phyloP scores from a whole-genome alignment of 2,888 invertebrate species.

The Diplazon laetatorius region DNA sequence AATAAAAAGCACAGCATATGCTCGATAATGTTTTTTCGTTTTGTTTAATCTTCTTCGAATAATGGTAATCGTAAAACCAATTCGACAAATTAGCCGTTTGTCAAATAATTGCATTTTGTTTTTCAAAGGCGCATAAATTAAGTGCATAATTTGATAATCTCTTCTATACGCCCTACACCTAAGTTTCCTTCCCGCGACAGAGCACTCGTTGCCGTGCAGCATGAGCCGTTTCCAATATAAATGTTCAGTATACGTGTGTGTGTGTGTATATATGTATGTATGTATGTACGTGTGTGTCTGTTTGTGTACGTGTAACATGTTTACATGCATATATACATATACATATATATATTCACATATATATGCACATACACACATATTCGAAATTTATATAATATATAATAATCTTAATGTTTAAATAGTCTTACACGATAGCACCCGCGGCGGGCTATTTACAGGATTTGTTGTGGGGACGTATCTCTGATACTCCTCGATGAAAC shows the following conservation, averaged over 20 bases:
- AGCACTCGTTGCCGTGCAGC: conserved; percentile 46
- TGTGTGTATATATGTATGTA: too few species aligned
- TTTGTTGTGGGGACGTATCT: conserved; percentile 53
- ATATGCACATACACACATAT: conserved; percentile 67
- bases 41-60: too few species aligned
- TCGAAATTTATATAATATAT: conserved; percentile 68
- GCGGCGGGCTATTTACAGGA: conserved; percentile 72
- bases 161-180: neutral
- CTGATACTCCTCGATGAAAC: conserved; percentile 61
- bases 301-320: too few species aligned
- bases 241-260: too few species aligned
- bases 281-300: too few species aligned
- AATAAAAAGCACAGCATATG: too few species aligned
- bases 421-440: conserved; percentile 64
- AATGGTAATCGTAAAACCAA: conserved; percentile 67
- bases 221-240: conserved; percentile 61
- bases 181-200: conserved; percentile 34
- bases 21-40: conserved; percentile 66
- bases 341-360: conserved; percentile 70
- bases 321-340: conserved; percentile 65
- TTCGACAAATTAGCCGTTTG: conserved; percentile 66
- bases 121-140: conserved; percentile 65
- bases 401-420: conserved; percentile 62
- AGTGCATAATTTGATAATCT: conserved; percentile 46
- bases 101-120: conserved; percentile 66